Base-by-base conservation (phyloP, 2,888 invertebrate genomes). In the Macrosiphum euphorbiae region DNA sequence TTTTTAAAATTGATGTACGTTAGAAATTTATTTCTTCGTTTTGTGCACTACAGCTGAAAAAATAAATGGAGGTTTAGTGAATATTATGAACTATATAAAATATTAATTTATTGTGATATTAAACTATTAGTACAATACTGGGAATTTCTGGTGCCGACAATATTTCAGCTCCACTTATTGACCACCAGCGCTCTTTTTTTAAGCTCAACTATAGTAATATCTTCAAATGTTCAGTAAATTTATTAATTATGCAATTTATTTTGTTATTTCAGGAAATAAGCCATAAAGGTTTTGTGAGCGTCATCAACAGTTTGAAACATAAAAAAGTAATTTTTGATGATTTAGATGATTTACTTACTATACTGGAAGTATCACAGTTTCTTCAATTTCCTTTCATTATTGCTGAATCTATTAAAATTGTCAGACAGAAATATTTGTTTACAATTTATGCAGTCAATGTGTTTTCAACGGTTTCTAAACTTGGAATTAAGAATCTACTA, bases 301-400 rank as follows among this genome's bases (percentile, higher is more conserved):
- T 67, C 20, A 35, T 92, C n/a, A 4, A 55, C 0, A 26, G 88
- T 52, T 50, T 92, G 10, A 44, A 52, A 88, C 3, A 7, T 5
- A 35, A 88, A 16, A 0, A 20, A 41, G n/a, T 92, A 67, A 7
- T 52, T 41, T 26, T 5, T 24, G 13, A n/a, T 20, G 0, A 3
- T 28, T 4, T 88, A 41, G 26, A 50, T 41, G 88, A 88, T 5
- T n/a, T 92, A 67, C 52, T 92, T 7, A 2, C 52, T 28, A 8
- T 88, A 52, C 10, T 92, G 20, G 92, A 92, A 92, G 88, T 88
- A 67, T 67, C 92, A 78, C 88, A 86, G n/a, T 11, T 92, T 41
- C 78, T 88, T 52, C 92, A 92, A 67, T 92, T 92, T 67, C 44
- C 87, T 10, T 67, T 78, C 3, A 55, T 92, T 35, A 44, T 28